Evolutionary conservation across 1,140 invertebrate genomes (phyloP), one percentile per base, ranked within the genome.

Genomic region (Drosophila ogumai): DNA sequence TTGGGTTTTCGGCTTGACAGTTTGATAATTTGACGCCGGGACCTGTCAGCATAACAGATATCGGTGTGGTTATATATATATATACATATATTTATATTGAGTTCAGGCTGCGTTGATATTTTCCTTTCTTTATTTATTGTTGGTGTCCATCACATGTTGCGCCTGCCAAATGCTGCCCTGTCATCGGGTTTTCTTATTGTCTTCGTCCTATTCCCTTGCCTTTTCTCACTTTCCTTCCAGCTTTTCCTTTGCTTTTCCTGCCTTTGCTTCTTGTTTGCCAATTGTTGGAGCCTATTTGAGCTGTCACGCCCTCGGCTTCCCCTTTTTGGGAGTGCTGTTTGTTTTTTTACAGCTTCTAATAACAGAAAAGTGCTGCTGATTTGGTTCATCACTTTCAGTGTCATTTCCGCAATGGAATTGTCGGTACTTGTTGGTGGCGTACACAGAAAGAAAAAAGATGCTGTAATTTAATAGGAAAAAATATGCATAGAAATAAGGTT

Each of bases 331-430:
- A 41, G 34, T 17, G 38, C 43, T 59, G 31, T 43, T 46, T 50
- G 50, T 59, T 47, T 74, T 79, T 88, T 88, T 80, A 88, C 80
- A 82, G 68, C 79, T 82, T 87, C 75, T 87, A 88, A 87, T 87
- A 88, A 88, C 66, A 80, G 71, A 88, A 87, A 88, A 87, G 84
- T 88, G 82, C 79, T 77, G 82, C 82, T 87, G 79, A 87, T 87
- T 87, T 77, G 84, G 82, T 87, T 86, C 82, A 87, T 87, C 82
- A 87, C 75, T 86, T 86, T 82, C 47, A 65, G 79, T 74, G 79
- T 75, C 79, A 82, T 86, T 82, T 86, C 75, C 69, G 75, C 74
- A 75, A 86, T 79, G 75, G 69, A 59, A 77, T 73, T 82, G 73
- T 61, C 57, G 72, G 76, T 41, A 34, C 40, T 40, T 60, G 55